Base-by-base conservation (phyloP, 2,113 vertebrate genomes). In the Brachypodius melanocephalos region DNA sequence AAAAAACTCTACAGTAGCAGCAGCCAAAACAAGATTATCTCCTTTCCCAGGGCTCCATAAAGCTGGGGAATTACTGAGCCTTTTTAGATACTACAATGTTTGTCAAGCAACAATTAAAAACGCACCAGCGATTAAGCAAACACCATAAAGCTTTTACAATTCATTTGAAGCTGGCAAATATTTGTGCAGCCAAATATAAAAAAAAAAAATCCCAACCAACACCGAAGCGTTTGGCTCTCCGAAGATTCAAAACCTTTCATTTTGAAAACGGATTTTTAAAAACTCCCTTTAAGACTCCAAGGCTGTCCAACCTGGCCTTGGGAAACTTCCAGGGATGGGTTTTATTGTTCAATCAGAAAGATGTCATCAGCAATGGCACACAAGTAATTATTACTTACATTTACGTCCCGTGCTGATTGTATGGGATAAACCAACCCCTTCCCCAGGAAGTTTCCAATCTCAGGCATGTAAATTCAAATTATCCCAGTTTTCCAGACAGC, bases 31-130 rank as follows among this genome's bases (percentile, higher is more conserved):
- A 45, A 65, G 57, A 28, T 85, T 17, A 62, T 51, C n/a, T 51
- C 32, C 16, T 62, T 93, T 66, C 75, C 66, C 48, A 10, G 26
- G 15, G 45, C 81, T 67, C 40, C 65, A 3, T 32, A 88, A 66
- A 7, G 18, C 40, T 63, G 5, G 2, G 62, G 52, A 82, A 58
- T 72, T 63, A 82, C 20, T 8, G 31, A 67, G 22, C 29, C 81
- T n/a, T 87, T 87, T 78, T 34, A 54, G 65, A 24, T 65, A 61
- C 40, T 49, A 88, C 31, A 12, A 0, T 55, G 61, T 85, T 96
- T 93, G 91, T 45, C 74, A 87, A 77, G 85, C 65, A 67, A 63
- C 68, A 85, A 89, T 91, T 85, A 89, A 84, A 92, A 89, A 43
- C 0, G 22, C 42, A 94, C 82, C 76, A 62, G 34, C 4, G 55